Conservation (phyloP, 2,888 invertebrate genomes). For the Amphipoea oculea region DNA sequence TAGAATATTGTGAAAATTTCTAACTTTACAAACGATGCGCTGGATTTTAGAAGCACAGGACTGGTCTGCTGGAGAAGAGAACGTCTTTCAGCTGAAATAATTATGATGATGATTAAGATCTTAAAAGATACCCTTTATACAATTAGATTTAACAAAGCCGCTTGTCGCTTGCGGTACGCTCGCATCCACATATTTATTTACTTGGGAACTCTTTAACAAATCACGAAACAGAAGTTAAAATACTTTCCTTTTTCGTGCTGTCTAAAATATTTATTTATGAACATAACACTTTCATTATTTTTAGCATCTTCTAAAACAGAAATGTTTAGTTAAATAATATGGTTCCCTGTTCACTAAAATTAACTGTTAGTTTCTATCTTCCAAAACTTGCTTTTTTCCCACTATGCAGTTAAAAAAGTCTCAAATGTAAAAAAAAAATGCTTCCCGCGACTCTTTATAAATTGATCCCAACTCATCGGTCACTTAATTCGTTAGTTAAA, state of each 20-base stretch:
- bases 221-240: slow-evolving; percentile 21
- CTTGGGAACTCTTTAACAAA: slow-evolving; percentile 10
- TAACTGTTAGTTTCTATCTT: not conserved
- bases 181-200: not conserved
- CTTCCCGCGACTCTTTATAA: slow-evolving; percentile 30
- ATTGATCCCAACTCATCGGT: slow-evolving; percentile 27
- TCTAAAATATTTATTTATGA: not conserved
- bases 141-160: not conserved
- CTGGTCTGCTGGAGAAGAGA: too few species aligned
- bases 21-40: too few species aligned
- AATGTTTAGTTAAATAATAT: too few species aligned
- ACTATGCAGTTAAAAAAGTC: not conserved
- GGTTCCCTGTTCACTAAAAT: not conserved
- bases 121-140: too few species aligned
- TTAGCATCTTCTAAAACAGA: not conserved
- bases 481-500: slow-evolving; percentile 54
- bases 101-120: too few species aligned
- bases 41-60: too few species aligned
- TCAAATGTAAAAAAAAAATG: too few species aligned
- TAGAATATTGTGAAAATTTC: too few species aligned
- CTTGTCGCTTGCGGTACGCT: slow-evolving; percentile 6
- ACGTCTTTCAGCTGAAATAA: too few species aligned
- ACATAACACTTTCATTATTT: slow-evolving; percentile 7
- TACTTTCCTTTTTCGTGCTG: not conserved
- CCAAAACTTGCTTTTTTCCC: not conserved